A percentile compares a stretch with the other conserved stretches of the same genome.
Evolutionary conservation across 2,113 vertebrate species (phyloP).

Genomic region (Cyrtonyx montezumae): DNA sequence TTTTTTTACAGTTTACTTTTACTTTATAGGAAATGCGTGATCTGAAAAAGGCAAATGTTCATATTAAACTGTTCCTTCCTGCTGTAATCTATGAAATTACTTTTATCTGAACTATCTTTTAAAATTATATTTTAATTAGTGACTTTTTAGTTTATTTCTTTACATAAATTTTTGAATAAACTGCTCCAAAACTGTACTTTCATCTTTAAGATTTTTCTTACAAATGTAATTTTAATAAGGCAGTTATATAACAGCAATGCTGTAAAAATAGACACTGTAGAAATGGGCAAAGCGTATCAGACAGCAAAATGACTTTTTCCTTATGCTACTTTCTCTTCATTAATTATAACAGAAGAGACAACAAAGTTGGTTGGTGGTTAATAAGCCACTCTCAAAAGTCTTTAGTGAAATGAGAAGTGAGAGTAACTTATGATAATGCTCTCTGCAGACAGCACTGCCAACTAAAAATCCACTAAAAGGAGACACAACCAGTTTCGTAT

Average conservation of each 20-base stretch:
- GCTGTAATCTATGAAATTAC: not conserved
- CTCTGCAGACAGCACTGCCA: not conserved
- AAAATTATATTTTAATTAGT: not conserved
- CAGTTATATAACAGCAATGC: fast-evolving
- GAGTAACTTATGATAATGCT: not conserved
- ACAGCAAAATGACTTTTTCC: not conserved
- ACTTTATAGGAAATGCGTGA: not conserved
- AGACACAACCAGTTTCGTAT: not conserved
- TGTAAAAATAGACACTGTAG: not conserved
- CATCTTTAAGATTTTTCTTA: not conserved
- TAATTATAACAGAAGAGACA: not conserved
- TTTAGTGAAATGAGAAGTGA: not conserved
- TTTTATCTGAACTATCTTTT: not conserved
- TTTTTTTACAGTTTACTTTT: not conserved
- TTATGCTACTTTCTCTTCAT: not conserved
- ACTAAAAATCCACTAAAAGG: not conserved
- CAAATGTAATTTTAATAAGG: not conserved
- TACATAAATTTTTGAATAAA: not conserved
- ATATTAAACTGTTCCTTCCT: not conserved
- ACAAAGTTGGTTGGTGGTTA: not conserved
- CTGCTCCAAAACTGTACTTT: not conserved
- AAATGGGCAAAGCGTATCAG: not conserved
- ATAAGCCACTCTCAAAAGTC: not conserved
- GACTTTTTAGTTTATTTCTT: not conserved
- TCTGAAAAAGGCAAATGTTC: not conserved